A percentile compares a stretch with the other conserved stretches of the same genome.
phyloP scores from a whole-genome alignment of 2,113 vertebrate species.

The Coryphaenoides rupestris region DNA sequence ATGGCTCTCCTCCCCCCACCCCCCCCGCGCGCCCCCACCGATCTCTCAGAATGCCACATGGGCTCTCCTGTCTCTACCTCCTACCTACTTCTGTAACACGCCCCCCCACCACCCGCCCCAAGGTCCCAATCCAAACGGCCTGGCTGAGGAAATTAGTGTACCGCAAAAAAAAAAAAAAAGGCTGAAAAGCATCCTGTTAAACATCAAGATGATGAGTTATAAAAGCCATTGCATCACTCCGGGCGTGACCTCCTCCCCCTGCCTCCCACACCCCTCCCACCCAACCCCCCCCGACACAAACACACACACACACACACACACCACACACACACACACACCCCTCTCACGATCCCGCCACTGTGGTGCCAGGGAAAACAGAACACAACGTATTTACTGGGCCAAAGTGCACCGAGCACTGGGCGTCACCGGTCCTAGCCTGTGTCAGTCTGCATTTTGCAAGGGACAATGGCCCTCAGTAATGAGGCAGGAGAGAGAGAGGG shows the following conservation, averaged over 20 bases:
- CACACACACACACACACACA: no score
- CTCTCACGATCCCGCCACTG: slow-evolving; percentile 10
- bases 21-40: not conserved
- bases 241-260: not conserved
- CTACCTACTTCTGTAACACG: not conserved
- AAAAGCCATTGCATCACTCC: slow-evolving; percentile 20
- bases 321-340: no score
- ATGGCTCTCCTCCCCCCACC: slow-evolving; percentile 3
- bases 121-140: no score
- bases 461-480: not conserved
- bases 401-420: not conserved
- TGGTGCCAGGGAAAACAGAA: not conserved
- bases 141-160: no score
- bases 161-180: no score
- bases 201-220: slow-evolving; percentile 25
- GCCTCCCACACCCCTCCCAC: no score
- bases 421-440: not conserved
- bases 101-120: not conserved
- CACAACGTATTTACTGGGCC: not conserved
- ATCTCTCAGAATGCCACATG: not conserved
- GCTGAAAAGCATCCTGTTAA: slow-evolving; percentile 23
- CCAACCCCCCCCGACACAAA: not conserved
- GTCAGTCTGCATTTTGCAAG: not conserved
- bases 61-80: no score
- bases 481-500: no score